A percentile compares a stretch with the other conserved stretches of the same genome.
Conservation (phyloP, 2,113 vertebrate genomes). For the Nannospalax galili region DNA sequence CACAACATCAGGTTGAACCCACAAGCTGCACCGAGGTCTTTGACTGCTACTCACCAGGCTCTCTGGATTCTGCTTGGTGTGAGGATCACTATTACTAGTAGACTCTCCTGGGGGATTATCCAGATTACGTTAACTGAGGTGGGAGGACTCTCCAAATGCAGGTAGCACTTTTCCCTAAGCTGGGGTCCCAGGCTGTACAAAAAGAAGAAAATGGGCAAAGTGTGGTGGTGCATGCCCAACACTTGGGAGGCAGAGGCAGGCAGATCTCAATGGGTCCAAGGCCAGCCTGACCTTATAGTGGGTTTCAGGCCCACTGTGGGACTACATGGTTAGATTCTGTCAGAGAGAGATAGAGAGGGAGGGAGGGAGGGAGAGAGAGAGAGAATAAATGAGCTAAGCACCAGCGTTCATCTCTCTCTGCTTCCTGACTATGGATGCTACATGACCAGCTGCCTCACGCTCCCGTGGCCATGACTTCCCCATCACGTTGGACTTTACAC, state of each 20-base stretch:
- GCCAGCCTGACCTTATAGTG: too few species aligned
- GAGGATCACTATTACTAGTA: background rate
- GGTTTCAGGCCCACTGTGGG: too few species aligned
- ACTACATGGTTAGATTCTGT: too few species aligned
- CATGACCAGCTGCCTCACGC: background rate
- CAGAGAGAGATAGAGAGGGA: too few species aligned
- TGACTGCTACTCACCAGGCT: accelerated
- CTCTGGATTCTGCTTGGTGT: background rate
- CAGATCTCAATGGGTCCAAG: too few species aligned
- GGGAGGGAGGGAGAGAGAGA: too few species aligned
- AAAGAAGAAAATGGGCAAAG: background rate
- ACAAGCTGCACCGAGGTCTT: background rate
- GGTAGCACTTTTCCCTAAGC: background rate
- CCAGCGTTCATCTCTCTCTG: background rate
- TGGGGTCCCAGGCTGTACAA: background rate
- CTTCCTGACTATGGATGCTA: background rate
- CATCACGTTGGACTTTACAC: background rate
- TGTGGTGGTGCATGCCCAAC: too few species aligned
- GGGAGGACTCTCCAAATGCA: background rate
- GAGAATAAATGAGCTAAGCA: too few species aligned
- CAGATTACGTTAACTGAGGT: too few species aligned
- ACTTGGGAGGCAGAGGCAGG: too few species aligned
- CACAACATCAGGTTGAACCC: background rate
- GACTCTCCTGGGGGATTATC: background rate
- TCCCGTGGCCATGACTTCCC: too few species aligned